A percentile compares a stretch with the other conserved stretches of the same genome.
phyloP scores from a whole-genome alignment of 2,888 invertebrate genomes.

The Sphecodes monilicornis region DNA sequence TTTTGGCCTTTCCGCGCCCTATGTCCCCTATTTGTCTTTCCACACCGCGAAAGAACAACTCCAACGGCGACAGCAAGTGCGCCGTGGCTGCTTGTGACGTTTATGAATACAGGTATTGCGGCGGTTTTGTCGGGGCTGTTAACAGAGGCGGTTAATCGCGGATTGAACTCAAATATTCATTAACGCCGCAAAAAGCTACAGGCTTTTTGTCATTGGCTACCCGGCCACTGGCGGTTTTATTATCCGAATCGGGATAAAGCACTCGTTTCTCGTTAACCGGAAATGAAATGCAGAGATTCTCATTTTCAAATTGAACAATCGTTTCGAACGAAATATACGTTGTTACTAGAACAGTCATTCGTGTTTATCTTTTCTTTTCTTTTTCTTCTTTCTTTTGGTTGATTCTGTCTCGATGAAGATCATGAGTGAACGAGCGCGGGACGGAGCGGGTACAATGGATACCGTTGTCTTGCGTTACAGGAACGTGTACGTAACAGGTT shows the following conservation, averaged over 20 bases:
- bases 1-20: slow-evolving; percentile 45
- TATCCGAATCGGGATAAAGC: not conserved
- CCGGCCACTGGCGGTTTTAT: not conserved
- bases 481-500: not conserved
- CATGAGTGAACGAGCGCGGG: not conserved
- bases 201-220: slow-evolving; percentile 4
- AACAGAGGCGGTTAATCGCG: slow-evolving; percentile 45
- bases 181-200: not conserved
- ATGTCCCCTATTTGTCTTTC: slow-evolving; percentile 78
- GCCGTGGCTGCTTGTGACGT: slow-evolving; percentile 42
- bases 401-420: not conserved
- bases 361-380: not conserved
- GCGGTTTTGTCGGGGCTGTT: slow-evolving; percentile 46
- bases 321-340: not conserved
- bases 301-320: not conserved
- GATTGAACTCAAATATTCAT: slow-evolving; percentile 32
- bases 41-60: slow-evolving; percentile 77
- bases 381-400: not conserved
- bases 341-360: not conserved
- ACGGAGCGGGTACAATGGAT: not conserved
- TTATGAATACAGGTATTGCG: slow-evolving; percentile 68
- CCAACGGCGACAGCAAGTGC: slow-evolving; percentile 57
- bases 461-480: not conserved
- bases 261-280: not conserved
- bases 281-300: not conserved